Evolutionary conservation across 2,888 invertebrate genomes (phyloP).

Genomic region (Podotricha telesiphe): DNA sequence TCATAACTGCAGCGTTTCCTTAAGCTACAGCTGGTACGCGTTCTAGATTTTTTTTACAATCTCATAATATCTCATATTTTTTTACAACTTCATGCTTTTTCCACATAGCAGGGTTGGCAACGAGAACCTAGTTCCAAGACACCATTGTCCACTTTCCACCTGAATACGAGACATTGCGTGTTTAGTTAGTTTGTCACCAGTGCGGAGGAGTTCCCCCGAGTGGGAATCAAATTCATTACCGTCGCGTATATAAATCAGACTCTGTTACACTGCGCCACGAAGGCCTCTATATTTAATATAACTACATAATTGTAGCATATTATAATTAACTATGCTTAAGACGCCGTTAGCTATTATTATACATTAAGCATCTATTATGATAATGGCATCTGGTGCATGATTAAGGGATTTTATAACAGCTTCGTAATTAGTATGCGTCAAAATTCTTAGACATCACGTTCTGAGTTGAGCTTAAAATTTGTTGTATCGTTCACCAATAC

Average conservation of each 20-base stretch:
- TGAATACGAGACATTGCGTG: no score
- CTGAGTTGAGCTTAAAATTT: neutral
- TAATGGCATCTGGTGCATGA: constrained; percentile 1
- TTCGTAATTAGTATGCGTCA: neutral
- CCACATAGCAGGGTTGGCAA: no score
- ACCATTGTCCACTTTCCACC: no score
- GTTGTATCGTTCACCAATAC: neutral
- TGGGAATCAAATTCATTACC: no score
- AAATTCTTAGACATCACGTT: neutral
- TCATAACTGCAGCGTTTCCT: neutral
- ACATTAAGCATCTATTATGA: neutral
- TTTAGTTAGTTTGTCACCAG: no score
- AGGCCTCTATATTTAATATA: no score
- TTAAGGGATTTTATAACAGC: neutral
- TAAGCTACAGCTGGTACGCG: neutral
- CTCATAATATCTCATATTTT: neutral
- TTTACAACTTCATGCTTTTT: neutral
- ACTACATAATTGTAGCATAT: neutral
- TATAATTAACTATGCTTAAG: neutral
- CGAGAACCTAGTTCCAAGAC: no score
- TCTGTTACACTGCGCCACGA: no score
- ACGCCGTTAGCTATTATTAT: neutral
- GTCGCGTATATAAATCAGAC: no score
- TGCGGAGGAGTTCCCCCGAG: no score
- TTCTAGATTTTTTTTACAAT: neutral